Conservation (phyloP, 1,140 invertebrate species). For the Orius insidiosus region DNA sequence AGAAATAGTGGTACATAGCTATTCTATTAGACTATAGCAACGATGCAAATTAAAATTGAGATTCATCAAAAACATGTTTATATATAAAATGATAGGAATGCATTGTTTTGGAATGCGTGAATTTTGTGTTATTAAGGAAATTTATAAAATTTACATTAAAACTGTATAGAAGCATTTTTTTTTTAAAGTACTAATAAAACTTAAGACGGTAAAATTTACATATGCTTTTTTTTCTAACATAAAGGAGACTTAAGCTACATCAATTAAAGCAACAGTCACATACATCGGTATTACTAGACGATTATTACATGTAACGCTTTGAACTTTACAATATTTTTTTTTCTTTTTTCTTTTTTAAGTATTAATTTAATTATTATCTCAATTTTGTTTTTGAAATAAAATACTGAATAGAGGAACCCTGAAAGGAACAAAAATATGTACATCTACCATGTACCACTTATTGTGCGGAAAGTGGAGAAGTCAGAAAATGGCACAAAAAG, state of each 20-base stretch:
- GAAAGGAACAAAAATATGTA: not conserved
- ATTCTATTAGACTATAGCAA: too few species aligned
- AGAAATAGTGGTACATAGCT: constrained; percentile 14
- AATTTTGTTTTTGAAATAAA: constrained; percentile 7
- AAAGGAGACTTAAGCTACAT: constrained; percentile 15
- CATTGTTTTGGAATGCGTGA: too few species aligned
- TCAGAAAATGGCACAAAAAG: not conserved
- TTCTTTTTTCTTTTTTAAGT: too few species aligned
- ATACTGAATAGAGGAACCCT: constrained; percentile 13
- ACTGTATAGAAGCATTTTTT: too few species aligned
- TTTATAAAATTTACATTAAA: too few species aligned
- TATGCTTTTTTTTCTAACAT: constrained; percentile 11
- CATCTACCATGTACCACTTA: too few species aligned
- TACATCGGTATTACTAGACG: constrained; percentile 14
- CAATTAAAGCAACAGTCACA: constrained; percentile 16
- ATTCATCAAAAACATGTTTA: too few species aligned
- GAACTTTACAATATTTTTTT: constrained; percentile 11
- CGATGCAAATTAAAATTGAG: too few species aligned
- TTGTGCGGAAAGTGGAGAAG: not conserved
- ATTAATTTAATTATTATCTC: constrained; percentile 16
- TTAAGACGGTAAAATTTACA: not conserved
- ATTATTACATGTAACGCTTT: constrained; percentile 7
- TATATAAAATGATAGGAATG: too few species aligned
- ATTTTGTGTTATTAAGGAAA: too few species aligned
- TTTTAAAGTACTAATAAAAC: too few species aligned